Base-by-base conservation (phyloP, 1,140 invertebrate genomes). In the Zaprionus ornatus region DNA sequence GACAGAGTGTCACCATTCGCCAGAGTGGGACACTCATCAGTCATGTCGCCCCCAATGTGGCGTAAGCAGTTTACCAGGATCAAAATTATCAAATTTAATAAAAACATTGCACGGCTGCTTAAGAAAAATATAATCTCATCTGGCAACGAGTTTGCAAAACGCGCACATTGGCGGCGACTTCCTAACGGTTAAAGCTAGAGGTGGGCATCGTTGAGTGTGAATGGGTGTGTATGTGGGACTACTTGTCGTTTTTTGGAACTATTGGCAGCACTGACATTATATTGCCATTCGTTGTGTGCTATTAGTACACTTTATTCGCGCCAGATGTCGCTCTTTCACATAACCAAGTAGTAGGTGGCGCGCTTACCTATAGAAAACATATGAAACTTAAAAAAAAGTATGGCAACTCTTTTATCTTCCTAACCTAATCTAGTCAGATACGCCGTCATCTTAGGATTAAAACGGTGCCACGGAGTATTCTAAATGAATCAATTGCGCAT, bases 1-100 rank as follows among this genome's bases (percentile, higher is more conserved):
- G 96, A 96, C 90, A 96, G 93, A 27, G 86, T 94, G 69, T 94
- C 94, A 1, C 93, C 93, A 27, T 94, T 93, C 13, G 93, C 92
- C 19, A 95, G 91, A 0, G 93, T 92, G 17, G 94, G 94, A 77
- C 95, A 96, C 5, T 93, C 93, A 29, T 70, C 65, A 56, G 77
- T 68, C 10, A 75, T 17, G 5, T 25, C 32, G 17, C 25, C 12
- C 9, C 1, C 15, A 4, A 27, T 29, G 50, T 21, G 9, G 13
- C 23, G 25, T 9, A 88, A 12, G 21, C 80, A 74, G 29, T 76
- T 88, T 17, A 88, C 48, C 12, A 88, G 7, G 10, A 88, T 81
- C 4, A 32, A 62, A 10, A 88, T 76, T 7, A 84, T 57, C 2
- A 88, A 25, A 1, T 62, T 65, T 54, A 74, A 56, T 50, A 77